Evolutionary conservation across 1,140 invertebrate species (phyloP), one percentile per base, ranked within the genome.

Genomic region (Melipona quadrifasciata): DNA sequence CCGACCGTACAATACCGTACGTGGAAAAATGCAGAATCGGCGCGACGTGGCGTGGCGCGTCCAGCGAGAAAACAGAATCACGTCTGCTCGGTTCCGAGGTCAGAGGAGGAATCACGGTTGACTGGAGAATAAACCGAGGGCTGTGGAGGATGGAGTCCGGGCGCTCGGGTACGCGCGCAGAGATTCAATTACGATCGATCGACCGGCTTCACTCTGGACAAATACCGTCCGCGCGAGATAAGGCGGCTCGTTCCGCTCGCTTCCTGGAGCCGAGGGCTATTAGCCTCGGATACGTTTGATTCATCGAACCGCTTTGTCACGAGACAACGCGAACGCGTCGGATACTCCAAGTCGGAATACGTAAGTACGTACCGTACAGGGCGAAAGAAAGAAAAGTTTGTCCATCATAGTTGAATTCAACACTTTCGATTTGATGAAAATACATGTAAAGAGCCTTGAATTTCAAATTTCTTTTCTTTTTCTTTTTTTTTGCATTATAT

Each of bases 141-240:
- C 68, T 57, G 61, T 8, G 61, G 64, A 51, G 80, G 78, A 68
- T 68, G 71, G 51, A 55, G 51, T 31, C 65, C 67, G 74, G 74
- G 0, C 19, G 19, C 68, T 16, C 39, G 39, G 68, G 83, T 86
- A 88, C 87, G 84, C 85, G 84, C 80, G 76, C 87, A 57, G 88
- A 89, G 88, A 89, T 89, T 89, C 88, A 89, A 89, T 89, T 89
- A 89, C 88, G 88, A 89, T 89, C 88, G 88, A 89, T 89, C 88
- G 75, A 34, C 34, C 57, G 77, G 80, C 88, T 83, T 80, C 84
- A 12, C 87, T 89, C 84, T 89, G 84, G 88, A 89, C 88, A 89
- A 89, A 89, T 89, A 88, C 84, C 87, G 84, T 81, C 77, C 84
- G 87, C 65, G 88, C 76, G 88, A 89, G 88, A 89, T 89, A 89